Percentiles rank a stretch among this genome's conserved stretches.
Conservation (phyloP, 2,113 vertebrate genomes). For the Albula glossodonta region DNA sequence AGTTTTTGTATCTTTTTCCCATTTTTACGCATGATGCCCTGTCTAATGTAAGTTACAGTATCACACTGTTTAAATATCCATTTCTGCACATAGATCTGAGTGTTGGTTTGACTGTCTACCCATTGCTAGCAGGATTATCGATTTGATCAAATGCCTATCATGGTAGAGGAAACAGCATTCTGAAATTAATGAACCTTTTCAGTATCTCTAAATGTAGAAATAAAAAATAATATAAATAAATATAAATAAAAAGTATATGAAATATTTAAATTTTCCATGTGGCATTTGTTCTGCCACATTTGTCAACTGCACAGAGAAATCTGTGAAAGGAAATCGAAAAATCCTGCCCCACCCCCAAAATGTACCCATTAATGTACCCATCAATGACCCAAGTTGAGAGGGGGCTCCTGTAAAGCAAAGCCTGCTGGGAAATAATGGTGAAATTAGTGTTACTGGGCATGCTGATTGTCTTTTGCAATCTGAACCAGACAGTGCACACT, state of each 20-base stretch:
- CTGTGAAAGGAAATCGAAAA: neutral
- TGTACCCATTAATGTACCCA: neutral
- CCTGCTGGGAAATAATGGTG: constrained; percentile 12
- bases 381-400: neutral
- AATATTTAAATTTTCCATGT: neutral
- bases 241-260: neutral
- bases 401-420: neutral
- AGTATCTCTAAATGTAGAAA: neutral
- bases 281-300: neutral
- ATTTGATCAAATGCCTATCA: neutral
- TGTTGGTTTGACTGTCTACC: neutral
- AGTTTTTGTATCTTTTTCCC: neutral
- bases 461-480: constrained; percentile 3
- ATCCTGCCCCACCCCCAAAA: neutral
- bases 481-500: neutral
- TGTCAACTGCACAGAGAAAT: neutral
- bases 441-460: constrained; percentile 10
- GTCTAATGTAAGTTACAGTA: neutral
- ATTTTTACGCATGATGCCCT: neutral
- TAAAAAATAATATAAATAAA: neutral
- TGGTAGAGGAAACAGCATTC: neutral
- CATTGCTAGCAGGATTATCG: neutral
- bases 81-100: neutral
- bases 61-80: neutral
- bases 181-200: neutral